Base-by-base conservation (phyloP, 2,888 invertebrate species). In the Acholoe squamosa region DNA sequence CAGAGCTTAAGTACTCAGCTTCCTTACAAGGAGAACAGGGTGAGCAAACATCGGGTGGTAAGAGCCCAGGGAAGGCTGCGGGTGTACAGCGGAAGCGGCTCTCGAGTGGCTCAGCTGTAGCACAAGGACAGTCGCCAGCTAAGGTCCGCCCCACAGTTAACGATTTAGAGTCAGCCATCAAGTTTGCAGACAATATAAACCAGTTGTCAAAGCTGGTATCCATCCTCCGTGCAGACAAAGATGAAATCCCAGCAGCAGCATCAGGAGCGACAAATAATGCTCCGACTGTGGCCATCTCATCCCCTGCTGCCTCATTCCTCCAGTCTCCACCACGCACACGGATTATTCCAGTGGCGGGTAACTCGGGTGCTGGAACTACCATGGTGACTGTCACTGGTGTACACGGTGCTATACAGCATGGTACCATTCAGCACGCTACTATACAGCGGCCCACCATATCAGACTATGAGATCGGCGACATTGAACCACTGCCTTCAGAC, bases 401-500 rank as follows among this genome's bases (percentile, higher is more conserved):
- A 10, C 43, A 43, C 43, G 43, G 43, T 43, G 10, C 43, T 10
- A 10, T 43, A 43, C 43, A 43, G 5, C 43, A 43, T 10, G 71
- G 71, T 28, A 25, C 28, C 71, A 25, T 14, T 5, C 12, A 14
- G 5, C 80, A 80, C 43, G 19, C 10, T 22, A 43, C 80, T 3
- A 19, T 14, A n/a, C 14, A 43, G 16, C 33, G 80, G 22, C 22
- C 43, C 16, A 80, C 34, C 34, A 43, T 43, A 16, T 43, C 43
- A 34, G 86, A 86, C 56, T 86, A 86, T 28, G 86, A 86, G 86
- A 54, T 86, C 10, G 86, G 86, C 19, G 86, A 86, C 52, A 52
- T 86, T 19, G 86, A 86, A 22, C 86, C 86, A n/a, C 86, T 86
- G 86, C 86, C 86, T 7, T 86, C 86, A 19, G 86, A 86, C 25